These are phyloP conservation scores for Columba guinea DNA, from an alignment of 2,797 vertebrate genomes.

Conservation along the genomic window DNA sequence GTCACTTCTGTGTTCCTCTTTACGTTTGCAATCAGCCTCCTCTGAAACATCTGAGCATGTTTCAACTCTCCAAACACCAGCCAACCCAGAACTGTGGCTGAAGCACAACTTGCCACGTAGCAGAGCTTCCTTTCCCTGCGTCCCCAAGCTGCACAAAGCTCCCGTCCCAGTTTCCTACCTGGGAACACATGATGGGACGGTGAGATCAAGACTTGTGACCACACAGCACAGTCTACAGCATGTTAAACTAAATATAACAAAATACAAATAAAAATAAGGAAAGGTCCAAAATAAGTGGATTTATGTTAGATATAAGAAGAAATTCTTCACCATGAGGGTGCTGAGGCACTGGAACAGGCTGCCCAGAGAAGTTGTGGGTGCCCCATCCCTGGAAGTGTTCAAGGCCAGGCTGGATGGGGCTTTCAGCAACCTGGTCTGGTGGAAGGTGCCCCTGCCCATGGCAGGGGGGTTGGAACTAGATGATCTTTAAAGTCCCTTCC, in stretches of 20 bases:
- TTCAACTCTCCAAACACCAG: not conserved
- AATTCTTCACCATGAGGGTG: too few species aligned
- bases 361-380: too few species aligned
- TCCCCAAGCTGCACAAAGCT: not conserved
- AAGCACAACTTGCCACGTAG: not conserved
- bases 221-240: not conserved
- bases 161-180: not conserved
- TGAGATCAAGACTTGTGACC: not conserved
- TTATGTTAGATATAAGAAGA: too few species aligned
- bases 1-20: not conserved
- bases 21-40: not conserved
- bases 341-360: too few species aligned
- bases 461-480: too few species aligned
- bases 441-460: too few species aligned
- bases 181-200: not conserved
- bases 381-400: too few species aligned
- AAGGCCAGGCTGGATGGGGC: too few species aligned
- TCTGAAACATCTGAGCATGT: not conserved
- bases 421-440: too few species aligned
- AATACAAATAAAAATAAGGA: not conserved
- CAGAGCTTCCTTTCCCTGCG: not conserved
- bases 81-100: fast-evolving
- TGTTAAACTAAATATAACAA: not conserved
- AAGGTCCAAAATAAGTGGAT: not conserved
- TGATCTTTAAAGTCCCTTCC: too few species aligned